These are phyloP conservation scores for Branchellion lobata DNA, from an alignment of 2,888 invertebrate genomes.

Conservation along the genomic window DNA sequence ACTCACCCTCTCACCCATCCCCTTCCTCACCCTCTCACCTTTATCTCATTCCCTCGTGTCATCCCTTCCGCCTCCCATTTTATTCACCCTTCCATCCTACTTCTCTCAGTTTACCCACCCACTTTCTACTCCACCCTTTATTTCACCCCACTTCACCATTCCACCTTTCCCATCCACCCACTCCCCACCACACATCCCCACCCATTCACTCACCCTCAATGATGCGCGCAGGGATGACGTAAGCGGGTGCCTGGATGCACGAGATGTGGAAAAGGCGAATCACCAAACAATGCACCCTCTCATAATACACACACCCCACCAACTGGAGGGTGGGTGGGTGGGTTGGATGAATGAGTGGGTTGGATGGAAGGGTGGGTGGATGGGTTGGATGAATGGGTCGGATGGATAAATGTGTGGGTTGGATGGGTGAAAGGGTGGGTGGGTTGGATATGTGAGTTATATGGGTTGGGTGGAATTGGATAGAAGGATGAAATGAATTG, in stretches of 20 bases:
- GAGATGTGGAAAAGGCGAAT: conserved; percentile 87
- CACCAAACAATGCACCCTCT: conserved; percentile 69
- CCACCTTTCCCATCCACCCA: too few relatives aligned
- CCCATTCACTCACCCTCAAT: too few relatives aligned
- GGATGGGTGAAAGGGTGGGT: too few relatives aligned
- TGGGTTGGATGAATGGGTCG: background rate
- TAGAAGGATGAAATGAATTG: too few relatives aligned
- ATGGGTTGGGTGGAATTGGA: too few relatives aligned
- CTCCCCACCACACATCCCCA: too few relatives aligned
- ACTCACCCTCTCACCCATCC: background rate
- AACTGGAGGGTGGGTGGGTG: conserved; percentile 68
- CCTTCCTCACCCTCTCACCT: background rate
- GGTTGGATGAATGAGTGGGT: background rate
- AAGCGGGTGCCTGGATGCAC: conserved; percentile 70
- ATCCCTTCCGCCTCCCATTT: background rate
- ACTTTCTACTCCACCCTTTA: background rate
- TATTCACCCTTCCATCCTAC: background rate
- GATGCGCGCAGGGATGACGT: too few relatives aligned
- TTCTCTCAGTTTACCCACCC: background rate
- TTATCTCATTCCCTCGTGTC: too few relatives aligned
- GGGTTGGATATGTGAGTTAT: too few relatives aligned
- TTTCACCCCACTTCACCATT: too few relatives aligned
- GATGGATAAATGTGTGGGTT: background rate
- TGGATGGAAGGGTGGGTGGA: background rate
- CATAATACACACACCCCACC: conserved; percentile 80